phyloP scores from a whole-genome alignment of 2,888 invertebrate genomes.

The Amphipoea lucens region DNA sequence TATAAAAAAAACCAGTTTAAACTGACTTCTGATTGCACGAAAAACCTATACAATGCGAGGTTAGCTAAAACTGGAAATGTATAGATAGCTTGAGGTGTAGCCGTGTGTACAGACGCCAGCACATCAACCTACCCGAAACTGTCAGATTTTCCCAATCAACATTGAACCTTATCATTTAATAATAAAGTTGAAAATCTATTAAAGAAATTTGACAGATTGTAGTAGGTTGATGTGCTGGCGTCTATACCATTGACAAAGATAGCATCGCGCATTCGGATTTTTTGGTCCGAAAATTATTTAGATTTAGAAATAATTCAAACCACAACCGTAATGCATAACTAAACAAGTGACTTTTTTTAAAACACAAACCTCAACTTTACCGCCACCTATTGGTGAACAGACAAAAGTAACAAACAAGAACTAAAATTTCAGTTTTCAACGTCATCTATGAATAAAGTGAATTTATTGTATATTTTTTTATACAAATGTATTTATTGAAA shows the following conservation, averaged over 20 bases:
- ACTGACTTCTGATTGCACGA: no score
- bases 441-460: constrained; percentile 14
- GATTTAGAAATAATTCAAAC: not conserved
- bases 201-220: no score
- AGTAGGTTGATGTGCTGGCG: no score
- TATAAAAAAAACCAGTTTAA: no score
- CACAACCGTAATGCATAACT: not conserved
- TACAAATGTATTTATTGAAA: not conserved
- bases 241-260: not conserved
- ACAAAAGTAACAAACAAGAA: not conserved
- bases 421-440: not conserved
- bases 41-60: no score
- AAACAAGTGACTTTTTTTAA: not conserved
- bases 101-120: no score
- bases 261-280: not conserved
- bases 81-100: no score
- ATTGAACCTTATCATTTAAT: no score
- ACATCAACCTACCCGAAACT: no score
- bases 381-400: constrained; percentile 25
- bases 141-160: no score
- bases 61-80: no score
- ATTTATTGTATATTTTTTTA: not conserved
- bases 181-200: no score
- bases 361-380: not conserved
- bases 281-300: not conserved